Percentiles rank a stretch among this genome's conserved stretches.
Conservation (phyloP, 2,888 invertebrate species). For the Torymus aiolomorphi region DNA sequence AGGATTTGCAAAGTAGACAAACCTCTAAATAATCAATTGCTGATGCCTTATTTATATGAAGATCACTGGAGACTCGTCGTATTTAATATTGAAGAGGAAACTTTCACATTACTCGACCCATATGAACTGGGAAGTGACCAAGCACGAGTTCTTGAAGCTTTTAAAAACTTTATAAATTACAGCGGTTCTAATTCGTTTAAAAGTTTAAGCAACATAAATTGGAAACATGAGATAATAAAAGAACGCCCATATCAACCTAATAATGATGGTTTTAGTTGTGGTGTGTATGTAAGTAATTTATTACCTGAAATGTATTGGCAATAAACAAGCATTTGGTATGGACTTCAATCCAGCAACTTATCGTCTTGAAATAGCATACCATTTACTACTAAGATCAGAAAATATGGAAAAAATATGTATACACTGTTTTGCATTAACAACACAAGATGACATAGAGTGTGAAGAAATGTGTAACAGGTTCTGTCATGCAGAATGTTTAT, state of each 20-base stretch:
- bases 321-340: neutral
- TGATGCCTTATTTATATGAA: too few species aligned
- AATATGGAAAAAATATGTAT: too few species aligned
- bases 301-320: neutral
- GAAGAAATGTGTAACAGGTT: neutral
- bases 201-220: neutral
- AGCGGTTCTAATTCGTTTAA: neutral
- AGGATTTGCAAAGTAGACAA: neutral
- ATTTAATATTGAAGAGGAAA: neutral
- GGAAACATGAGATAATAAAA: too few species aligned
- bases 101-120: slow-evolving; percentile 4
- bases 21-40: too few species aligned
- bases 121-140: neutral
- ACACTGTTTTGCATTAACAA: neutral
- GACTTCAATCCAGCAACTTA: neutral
- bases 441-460: neutral
- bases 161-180: neutral
- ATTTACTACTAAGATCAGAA: slow-evolving; percentile 2
- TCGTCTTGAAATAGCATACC: neutral
- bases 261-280: too few species aligned
- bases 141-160: neutral
- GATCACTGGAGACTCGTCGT: slow-evolving; percentile 19
- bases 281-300: slow-evolving; percentile 2
- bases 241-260: too few species aligned
- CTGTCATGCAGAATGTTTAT: neutral